Conservation (phyloP, 2,113 vertebrate genomes). For the Cyanistes caeruleus region DNA sequence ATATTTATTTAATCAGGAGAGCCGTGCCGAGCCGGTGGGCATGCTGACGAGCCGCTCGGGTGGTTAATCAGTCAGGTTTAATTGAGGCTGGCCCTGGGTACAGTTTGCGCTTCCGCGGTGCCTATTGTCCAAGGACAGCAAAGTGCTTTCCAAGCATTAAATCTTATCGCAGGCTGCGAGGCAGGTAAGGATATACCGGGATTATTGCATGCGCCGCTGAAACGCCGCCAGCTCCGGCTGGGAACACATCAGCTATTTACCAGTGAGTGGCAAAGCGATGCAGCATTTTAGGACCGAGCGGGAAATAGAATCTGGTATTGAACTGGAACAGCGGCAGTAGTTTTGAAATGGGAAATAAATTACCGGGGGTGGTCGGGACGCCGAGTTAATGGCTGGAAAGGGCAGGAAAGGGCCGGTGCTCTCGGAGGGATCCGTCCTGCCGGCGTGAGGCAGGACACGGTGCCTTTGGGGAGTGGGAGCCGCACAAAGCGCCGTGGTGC, state of each 20-base stretch:
- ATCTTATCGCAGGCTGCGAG: slow-evolving; percentile 23
- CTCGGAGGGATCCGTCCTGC: background rate
- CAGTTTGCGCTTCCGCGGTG: slow-evolving; percentile 40
- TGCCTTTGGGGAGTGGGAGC: background rate
- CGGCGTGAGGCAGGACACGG: background rate
- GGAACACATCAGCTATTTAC: slow-evolving; percentile 58
- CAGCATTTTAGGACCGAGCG: slow-evolving; percentile 43
- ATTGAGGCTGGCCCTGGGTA: background rate
- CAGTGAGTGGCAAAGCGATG: slow-evolving; percentile 21
- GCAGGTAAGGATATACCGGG: slow-evolving; percentile 62
- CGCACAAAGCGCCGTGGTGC: background rate
- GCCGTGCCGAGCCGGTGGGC: background rate
- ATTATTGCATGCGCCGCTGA: slow-evolving; percentile 53
- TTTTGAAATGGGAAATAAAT: slow-evolving; percentile 41
- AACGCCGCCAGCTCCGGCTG: slow-evolving; percentile 41
- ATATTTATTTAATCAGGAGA: background rate
- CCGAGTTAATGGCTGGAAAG: background rate
- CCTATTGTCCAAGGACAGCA: slow-evolving; percentile 61
- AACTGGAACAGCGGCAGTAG: slow-evolving; percentile 42
- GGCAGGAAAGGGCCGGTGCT: background rate
- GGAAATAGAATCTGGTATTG: slow-evolving; percentile 65
- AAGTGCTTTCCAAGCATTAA: slow-evolving; percentile 62
- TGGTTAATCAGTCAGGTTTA: slow-evolving; percentile 32
- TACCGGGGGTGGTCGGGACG: background rate
- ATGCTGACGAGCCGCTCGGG: background rate